Percentiles rank a stretch among this genome's conserved stretches.
These are phyloP conservation scores for Accipiter cooperii DNA, from an alignment of 2,113 vertebrate species.

Conservation along the genomic window DNA sequence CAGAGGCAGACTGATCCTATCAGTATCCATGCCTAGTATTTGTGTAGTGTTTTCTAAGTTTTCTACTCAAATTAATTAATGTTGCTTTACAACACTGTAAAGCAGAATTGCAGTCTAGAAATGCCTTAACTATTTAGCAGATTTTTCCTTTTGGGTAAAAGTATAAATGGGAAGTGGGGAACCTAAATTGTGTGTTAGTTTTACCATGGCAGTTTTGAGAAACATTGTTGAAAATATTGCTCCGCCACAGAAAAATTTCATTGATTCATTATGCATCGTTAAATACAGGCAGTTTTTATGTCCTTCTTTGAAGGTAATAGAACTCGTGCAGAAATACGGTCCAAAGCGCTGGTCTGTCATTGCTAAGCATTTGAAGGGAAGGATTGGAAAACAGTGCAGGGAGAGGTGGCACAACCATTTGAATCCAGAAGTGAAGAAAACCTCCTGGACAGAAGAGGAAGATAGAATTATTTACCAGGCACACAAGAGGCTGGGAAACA, in stretches of 20 bases:
- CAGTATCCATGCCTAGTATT: not conserved
- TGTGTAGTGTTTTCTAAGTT: not conserved
- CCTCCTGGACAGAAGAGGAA: slow-evolving; percentile 99
- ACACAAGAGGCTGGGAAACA: slow-evolving; percentile 98
- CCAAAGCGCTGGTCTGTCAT: slow-evolving; percentile 99
- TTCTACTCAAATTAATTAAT: not conserved
- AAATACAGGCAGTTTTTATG: slow-evolving; percentile 72
- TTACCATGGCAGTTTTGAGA: slow-evolving; percentile 23
- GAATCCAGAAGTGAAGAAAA: slow-evolving; percentile 99
- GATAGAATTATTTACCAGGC: slow-evolving; percentile 99
- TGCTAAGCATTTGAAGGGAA: slow-evolving; percentile 97
- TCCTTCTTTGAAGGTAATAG: slow-evolving; percentile 89
- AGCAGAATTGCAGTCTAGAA: not conserved
- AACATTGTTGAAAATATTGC: slow-evolving; percentile 36
- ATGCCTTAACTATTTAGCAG: not conserved
- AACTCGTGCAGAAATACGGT: slow-evolving; percentile 98
- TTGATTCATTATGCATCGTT: slow-evolving; percentile 57
- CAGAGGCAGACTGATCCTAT: not conserved
- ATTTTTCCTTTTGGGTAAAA: slow-evolving; percentile 4
- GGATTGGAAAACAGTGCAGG: slow-evolving; percentile 98
- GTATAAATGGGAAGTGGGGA: not conserved
- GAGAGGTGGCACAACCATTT: slow-evolving; percentile 99
- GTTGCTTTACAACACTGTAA: not conserved
- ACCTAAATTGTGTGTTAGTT: not conserved
- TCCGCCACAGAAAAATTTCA: slow-evolving; percentile 11